phyloP scores from a whole-genome alignment of 1,140 invertebrate species.

The Acromyrmex charruanus region DNA sequence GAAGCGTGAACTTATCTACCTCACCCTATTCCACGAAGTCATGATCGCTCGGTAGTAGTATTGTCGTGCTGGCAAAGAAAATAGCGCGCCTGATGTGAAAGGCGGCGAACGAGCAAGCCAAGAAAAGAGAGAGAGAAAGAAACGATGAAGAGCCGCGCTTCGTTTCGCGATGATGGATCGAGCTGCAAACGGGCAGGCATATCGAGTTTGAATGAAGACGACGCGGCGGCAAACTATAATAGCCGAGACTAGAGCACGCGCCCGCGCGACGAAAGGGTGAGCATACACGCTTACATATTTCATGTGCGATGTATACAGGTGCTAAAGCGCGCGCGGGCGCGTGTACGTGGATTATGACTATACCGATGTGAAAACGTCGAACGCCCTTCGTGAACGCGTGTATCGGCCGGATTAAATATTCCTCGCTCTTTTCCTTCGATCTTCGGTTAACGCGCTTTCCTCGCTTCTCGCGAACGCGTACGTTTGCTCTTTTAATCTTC shows the following conservation, averaged over 20 bases:
- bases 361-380: constrained; percentile 25
- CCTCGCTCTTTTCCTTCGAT: constrained; percentile 34
- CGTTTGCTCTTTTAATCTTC: constrained; percentile 45
- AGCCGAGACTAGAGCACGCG: constrained; percentile 56
- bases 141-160: neutral
- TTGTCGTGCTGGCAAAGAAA: constrained; percentile 26
- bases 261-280: constrained; percentile 68
- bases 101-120: constrained; percentile 3
- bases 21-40: constrained; percentile 41
- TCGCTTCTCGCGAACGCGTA: constrained; percentile 1
- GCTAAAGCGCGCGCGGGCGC: constrained; percentile 57
- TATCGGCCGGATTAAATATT: constrained; percentile 62
- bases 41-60: constrained; percentile 32
- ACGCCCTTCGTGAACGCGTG: neutral
- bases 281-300: constrained; percentile 77
- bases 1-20: constrained; percentile 20
- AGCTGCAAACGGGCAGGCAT: constrained; percentile 42
- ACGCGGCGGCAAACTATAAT: constrained; percentile 62
- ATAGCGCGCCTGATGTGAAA: constrained; percentile 21
- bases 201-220: constrained; percentile 47
- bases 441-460: constrained; percentile 43
- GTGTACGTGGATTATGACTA: constrained; percentile 23
- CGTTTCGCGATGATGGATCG: constrained; percentile 25
- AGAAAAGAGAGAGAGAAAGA: neutral
- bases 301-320: constrained; percentile 77